Evolutionary conservation across 1,140 invertebrate genomes (phyloP), one percentile per base, ranked within the genome.

Genomic region (Pygmarrhopalites habei): DNA sequence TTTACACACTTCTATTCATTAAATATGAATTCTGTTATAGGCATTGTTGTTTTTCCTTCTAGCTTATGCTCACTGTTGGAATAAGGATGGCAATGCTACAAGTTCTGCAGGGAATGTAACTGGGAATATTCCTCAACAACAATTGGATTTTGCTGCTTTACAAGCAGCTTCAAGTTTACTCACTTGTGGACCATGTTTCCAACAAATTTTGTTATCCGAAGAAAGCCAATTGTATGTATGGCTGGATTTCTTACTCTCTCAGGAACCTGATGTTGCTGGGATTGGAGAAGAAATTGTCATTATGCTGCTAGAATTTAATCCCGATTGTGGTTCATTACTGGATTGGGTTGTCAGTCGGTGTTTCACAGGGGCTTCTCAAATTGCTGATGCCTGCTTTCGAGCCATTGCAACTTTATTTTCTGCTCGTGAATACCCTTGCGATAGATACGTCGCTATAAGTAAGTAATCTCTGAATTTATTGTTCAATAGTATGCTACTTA

Each of bases 301-400:
- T 1, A 77, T 97, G 30, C 77, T 99, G 26, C 77, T 99, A 49
- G 95, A 99, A 77, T 93, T 91, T 68, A 99, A 99, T 80, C 88
- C 94, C 1, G 95, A 98, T 75, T 88, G 89, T 58, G 90, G 92
- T 0, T 83, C 89, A 2, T 77, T 99, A 17, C 78, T 99, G 5
- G 96, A 99, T 77, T 98, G 95, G 95, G 87, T 95, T 0, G 93
- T 99, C 23, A 92, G 97, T 78, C 84, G 92, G 53, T 99, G 96
- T 77, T 99, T 95, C 74, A 98, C 92, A 0, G 93, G 92, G 2
- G 76, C 83, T 4, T 84, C 87, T 10, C 82, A 88, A 64, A 91
- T 98, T 23, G 92, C 94, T 7, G 93, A 97, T 75, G 89, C 90
- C 1, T 98, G 95, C 74, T 98, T 98, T 74, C 82, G 92, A 72